Conservation (phyloP, 1,140 invertebrate genomes). For the Diabrotica virgifera region DNA sequence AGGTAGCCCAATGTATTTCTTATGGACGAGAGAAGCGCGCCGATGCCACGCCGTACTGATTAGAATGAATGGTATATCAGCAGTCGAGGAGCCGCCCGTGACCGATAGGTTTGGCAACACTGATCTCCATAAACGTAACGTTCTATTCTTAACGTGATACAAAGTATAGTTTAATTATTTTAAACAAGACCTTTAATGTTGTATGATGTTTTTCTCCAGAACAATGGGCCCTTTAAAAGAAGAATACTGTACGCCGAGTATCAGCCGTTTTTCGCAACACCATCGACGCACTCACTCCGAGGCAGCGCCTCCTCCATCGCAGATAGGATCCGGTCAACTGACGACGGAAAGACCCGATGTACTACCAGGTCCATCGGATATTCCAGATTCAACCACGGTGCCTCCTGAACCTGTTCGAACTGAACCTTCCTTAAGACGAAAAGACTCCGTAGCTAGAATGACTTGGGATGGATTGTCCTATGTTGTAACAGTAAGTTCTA, state of each 20-base stretch:
- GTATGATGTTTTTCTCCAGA: constrained; percentile 27
- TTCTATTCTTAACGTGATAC: no score
- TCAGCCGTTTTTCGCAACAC: constrained; percentile 12
- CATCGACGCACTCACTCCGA: constrained; percentile 31
- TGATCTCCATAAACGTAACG: no score
- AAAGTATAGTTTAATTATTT: no score
- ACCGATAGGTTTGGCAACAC: no score
- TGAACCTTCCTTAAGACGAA: constrained; percentile 45
- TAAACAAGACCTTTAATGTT: no score
- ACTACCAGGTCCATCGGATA: constrained; percentile 36
- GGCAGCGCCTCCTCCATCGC: constrained; percentile 10
- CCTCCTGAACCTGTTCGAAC: constrained; percentile 33
- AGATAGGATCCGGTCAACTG: constrained; percentile 28
- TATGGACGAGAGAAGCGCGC: no score
- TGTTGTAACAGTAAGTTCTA: constrained; percentile 64
- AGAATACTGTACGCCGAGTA: constrained; percentile 35
- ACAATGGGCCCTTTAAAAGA: constrained; percentile 46
- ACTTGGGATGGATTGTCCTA: constrained; percentile 56
- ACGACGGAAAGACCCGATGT: constrained; percentile 42
- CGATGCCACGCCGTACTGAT: no score
- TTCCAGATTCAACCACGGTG: constrained; percentile 19
- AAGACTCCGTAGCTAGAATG: constrained; percentile 59
- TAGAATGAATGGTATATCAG: no score
- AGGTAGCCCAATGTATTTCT: no score
- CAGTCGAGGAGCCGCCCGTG: no score